Evolutionary conservation across 2,797 vertebrate genomes (phyloP).

Genomic region (Eurystomus glaucurus): DNA sequence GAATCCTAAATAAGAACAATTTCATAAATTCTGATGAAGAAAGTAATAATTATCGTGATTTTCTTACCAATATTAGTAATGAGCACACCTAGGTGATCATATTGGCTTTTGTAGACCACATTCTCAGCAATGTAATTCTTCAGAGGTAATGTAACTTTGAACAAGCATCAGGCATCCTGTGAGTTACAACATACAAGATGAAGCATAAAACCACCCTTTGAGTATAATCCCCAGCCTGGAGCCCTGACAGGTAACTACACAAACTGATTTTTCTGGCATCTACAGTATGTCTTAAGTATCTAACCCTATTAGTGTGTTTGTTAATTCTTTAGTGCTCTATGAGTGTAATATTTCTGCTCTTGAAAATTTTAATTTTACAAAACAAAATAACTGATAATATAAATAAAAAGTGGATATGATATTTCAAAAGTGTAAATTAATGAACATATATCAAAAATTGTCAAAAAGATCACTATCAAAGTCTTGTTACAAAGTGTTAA

Average conservation of each 20-base stretch:
- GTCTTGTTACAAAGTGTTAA: neutral
- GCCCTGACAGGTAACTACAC: neutral
- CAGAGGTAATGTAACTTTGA: neutral
- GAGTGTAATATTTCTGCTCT: neutral
- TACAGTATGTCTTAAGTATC: neutral
- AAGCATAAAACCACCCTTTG: neutral
- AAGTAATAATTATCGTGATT: neutral
- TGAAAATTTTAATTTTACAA: neutral
- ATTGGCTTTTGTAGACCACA: neutral
- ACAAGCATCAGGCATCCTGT: neutral
- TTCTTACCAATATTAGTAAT: neutral
- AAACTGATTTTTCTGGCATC: neutral
- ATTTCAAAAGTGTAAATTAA: neutral
- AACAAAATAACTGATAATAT: neutral
- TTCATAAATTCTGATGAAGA: neutral
- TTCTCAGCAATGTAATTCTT: neutral
- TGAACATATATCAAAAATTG: neutral
- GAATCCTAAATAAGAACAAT: neutral
- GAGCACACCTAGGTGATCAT: neutral
- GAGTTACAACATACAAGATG: neutral
- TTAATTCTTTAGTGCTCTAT: neutral
- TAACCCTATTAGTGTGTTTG: neutral
- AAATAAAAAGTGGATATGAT: neutral
- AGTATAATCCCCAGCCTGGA: neutral
- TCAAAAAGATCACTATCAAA: neutral